Evolutionary conservation across 1,140 invertebrate genomes (phyloP).

Genomic region (Platorchestia sp.): DNA sequence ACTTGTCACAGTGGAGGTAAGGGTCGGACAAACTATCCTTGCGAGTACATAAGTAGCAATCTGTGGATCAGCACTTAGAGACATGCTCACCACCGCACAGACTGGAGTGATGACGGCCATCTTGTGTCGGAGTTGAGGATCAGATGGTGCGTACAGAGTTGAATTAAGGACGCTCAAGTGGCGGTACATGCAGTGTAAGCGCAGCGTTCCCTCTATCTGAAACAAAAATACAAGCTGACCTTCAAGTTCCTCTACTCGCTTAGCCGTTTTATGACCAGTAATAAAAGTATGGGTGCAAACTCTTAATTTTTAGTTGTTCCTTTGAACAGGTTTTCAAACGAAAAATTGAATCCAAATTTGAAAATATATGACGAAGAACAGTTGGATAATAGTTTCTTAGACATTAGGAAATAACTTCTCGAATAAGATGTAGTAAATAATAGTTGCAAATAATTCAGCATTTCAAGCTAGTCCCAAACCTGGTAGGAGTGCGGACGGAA

Average conservation of each 20-base stretch:
- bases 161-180: not conserved
- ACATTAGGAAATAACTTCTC: not conserved
- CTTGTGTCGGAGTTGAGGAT: not conserved
- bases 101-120: slow-evolving; percentile 8
- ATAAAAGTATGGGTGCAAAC: not conserved
- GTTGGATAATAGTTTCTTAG: not conserved
- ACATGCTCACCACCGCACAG: not conserved
- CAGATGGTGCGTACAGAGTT: not conserved
- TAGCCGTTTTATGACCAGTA: not conserved
- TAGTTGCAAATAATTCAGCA: too few relatives aligned
- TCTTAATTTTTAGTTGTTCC: not conserved
- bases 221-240: not conserved
- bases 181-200: not conserved
- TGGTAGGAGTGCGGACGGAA: not conserved
- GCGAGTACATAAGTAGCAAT: too few relatives aligned
- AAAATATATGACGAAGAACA: not conserved
- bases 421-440: not conserved
- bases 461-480: not conserved
- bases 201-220: not conserved
- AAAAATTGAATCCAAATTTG: not conserved
- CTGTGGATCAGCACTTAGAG: too few relatives aligned
- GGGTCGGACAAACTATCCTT: too few relatives aligned
- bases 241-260: not conserved
- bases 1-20: too few relatives aligned
- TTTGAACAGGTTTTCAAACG: not conserved